Evolutionary conservation across 2,113 vertebrate species (phyloP).

Genomic region (Catharus fuscescens): DNA sequence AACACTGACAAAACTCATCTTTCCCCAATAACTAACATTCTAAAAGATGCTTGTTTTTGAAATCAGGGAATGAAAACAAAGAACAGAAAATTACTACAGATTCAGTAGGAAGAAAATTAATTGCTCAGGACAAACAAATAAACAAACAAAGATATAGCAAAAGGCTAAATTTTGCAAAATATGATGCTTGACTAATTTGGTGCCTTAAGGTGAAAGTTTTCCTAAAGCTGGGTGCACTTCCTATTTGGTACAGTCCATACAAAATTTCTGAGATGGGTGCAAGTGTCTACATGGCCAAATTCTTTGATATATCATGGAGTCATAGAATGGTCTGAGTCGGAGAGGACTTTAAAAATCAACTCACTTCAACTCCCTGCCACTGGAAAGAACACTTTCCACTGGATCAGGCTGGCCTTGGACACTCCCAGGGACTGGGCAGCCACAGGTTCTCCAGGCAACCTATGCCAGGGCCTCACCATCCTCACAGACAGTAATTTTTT

Average conservation of each 20-base stretch:
- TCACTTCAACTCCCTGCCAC: accelerated
- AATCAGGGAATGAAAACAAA: background rate
- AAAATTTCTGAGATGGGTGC: background rate
- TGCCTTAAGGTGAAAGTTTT: background rate
- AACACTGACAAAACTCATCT: background rate
- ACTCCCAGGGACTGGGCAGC: background rate
- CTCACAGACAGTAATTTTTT: background rate
- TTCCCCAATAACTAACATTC: background rate
- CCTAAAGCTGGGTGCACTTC: background rate
- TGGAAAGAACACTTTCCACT: background rate
- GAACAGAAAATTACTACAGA: background rate
- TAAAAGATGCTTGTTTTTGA: background rate
- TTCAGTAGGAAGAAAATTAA: background rate
- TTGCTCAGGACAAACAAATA: background rate
- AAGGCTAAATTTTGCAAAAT: background rate
- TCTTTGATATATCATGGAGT: no score
- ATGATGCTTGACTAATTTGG: accelerated
- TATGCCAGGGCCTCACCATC: background rate
- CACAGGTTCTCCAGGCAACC: accelerated
- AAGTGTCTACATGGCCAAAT: background rate
- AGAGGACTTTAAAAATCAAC: background rate
- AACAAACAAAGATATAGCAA: accelerated
- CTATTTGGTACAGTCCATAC: accelerated
- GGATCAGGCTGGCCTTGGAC: background rate
- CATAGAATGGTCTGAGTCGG: background rate